Conservation (phyloP, 2,888 invertebrate species). For the Fissipunctia ypsillon region DNA sequence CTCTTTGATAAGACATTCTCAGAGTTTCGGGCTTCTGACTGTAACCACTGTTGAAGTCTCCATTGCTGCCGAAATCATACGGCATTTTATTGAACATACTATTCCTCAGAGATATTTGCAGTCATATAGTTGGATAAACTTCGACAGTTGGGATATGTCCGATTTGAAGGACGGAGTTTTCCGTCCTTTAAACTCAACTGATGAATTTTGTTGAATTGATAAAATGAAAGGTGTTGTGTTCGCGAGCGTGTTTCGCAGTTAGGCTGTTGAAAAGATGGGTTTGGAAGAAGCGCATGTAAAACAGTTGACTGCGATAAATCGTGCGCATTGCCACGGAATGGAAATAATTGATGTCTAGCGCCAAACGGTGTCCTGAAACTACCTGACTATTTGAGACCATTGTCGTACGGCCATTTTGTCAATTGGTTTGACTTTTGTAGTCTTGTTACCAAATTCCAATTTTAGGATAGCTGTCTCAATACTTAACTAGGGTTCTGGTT, state of each 20-base stretch:
- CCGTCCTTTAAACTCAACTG: background rate
- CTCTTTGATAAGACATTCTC: background rate
- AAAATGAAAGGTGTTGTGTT: conserved; percentile 7
- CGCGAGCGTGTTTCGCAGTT: background rate
- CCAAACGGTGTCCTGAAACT: background rate
- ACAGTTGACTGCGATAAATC: conserved; percentile 10
- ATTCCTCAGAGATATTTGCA: background rate
- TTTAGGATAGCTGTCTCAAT: background rate
- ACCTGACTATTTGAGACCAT: too few species aligned
- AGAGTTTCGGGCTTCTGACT: background rate
- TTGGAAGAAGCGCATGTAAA: background rate
- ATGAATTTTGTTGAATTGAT: background rate
- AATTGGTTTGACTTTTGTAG: background rate
- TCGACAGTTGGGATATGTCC: background rate
- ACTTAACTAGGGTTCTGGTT: background rate
- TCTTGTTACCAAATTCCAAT: background rate
- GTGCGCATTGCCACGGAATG: conserved; percentile 13
- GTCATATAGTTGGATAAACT: background rate
- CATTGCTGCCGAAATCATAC: background rate
- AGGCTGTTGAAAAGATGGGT: background rate
- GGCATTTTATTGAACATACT: background rate
- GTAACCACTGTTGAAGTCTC: background rate
- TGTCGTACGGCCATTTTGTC: too few species aligned
- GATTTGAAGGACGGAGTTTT: too few species aligned
- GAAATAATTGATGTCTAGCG: conserved; percentile 12